Conservation (phyloP, 2,113 vertebrate species). For the Cavia aperea region DNA sequence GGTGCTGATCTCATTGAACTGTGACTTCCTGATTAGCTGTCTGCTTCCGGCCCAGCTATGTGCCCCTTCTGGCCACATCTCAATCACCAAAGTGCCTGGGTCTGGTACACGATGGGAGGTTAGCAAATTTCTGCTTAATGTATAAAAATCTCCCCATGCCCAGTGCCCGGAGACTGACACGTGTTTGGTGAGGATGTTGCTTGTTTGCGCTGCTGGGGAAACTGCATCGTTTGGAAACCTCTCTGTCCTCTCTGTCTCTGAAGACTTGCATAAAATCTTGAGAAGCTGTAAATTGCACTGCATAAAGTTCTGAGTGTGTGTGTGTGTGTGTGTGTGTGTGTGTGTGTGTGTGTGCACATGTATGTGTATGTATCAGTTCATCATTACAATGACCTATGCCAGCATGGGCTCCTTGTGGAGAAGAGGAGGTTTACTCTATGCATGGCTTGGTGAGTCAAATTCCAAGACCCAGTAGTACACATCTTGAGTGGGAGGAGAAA, state of each 20-base stretch:
- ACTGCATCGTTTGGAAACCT: not conserved
- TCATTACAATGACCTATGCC: too few relatives aligned
- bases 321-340: rapidly evolving
- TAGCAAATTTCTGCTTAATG: not conserved
- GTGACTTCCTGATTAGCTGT: not conserved
- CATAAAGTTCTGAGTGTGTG: not conserved
- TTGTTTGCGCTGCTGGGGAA: not conserved
- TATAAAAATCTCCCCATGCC: not conserved
- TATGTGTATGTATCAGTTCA: not conserved
- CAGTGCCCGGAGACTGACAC: not conserved
- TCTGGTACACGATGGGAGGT: not conserved
- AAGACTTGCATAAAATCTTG: not conserved
- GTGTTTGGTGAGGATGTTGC: too few relatives aligned
- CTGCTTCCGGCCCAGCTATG: not conserved
- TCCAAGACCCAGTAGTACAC: not conserved
- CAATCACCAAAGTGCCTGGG: not conserved
- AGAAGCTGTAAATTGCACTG: not conserved
- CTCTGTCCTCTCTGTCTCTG: not conserved
- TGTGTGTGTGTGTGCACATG: not conserved
- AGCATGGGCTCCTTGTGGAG: not conserved
- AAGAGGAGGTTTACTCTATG: not conserved
- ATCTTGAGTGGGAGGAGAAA: too few relatives aligned
- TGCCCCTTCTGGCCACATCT: not conserved
- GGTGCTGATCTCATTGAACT: too few relatives aligned
- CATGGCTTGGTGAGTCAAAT: not conserved